These are phyloP conservation scores for Gadus chalcogrammus DNA, from an alignment of 2,113 vertebrate species.

Conservation along the genomic window DNA sequence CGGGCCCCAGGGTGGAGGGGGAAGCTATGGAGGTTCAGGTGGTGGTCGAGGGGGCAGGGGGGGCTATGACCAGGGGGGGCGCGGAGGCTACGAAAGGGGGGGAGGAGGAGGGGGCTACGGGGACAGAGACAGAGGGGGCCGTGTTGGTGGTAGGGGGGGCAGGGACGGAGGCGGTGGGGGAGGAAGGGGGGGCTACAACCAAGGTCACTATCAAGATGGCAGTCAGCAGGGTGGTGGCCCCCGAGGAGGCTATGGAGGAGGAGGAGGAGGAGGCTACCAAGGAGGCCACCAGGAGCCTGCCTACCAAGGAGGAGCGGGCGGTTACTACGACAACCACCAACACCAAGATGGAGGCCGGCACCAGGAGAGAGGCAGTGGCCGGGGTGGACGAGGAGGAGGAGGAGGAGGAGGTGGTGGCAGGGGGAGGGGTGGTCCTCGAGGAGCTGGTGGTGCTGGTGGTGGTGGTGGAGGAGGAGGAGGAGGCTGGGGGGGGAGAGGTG, in stretches of 20 bases:
- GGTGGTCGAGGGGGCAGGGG: neutral
- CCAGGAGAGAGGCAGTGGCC: constrained; percentile 57
- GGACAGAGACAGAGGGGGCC: constrained; percentile 77
- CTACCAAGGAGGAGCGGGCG: constrained; percentile 64
- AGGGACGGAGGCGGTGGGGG: constrained; percentile 82
- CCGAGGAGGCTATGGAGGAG: constrained; percentile 53
- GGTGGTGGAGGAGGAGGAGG: constrained; percentile 51
- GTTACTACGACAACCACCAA: constrained; percentile 73
- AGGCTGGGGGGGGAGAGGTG: constrained; percentile 87
- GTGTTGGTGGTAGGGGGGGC: constrained; percentile 64
- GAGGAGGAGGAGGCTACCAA: constrained; percentile 46
- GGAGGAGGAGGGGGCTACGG: constrained; percentile 81
- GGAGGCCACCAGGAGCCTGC: constrained; percentile 61
- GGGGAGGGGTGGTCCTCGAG: constrained; percentile 63
- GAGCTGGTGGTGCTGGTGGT: constrained; percentile 72
- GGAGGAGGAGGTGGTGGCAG: constrained; percentile 60
- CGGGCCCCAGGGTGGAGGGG: constrained; percentile 75
- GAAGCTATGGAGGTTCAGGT: constrained; percentile 70
- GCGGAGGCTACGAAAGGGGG: constrained; percentile 83
- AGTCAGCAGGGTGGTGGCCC: constrained; percentile 70
- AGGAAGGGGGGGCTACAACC: constrained; percentile 61
- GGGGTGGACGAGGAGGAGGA: constrained; percentile 62
- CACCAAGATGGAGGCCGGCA: constrained; percentile 83
- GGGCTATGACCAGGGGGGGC: constrained; percentile 53
- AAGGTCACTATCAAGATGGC: constrained; percentile 70